Evolutionary conservation across 2,113 vertebrate species (phyloP).

Genomic region (Naja naja): DNA sequence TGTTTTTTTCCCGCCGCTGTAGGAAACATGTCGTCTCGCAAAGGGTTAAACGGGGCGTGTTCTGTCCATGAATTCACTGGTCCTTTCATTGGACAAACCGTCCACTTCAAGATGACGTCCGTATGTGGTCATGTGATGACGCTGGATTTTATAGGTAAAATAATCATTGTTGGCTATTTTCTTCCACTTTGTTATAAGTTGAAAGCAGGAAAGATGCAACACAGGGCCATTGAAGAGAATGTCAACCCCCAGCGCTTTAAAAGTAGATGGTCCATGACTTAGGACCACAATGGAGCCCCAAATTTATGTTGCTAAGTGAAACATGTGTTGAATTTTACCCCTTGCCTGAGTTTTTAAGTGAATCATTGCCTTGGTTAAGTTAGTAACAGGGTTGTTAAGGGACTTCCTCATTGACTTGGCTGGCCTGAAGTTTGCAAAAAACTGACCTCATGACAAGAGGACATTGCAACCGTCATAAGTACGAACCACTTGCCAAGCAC

Average conservation of each 20-base stretch:
- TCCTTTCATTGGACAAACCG: constrained; percentile 81
- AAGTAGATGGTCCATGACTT: too few relatives aligned
- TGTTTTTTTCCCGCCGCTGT: neutral
- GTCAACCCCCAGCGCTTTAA: neutral
- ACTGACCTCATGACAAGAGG: too few relatives aligned
- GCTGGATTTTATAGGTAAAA: constrained; percentile 90
- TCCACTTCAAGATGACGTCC: constrained; percentile 93
- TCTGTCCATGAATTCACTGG: constrained; percentile 90
- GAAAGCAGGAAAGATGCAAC: neutral
- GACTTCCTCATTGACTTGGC: too few relatives aligned
- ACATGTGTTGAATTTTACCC: too few relatives aligned
- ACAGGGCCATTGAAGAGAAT: neutral
- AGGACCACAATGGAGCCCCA: too few relatives aligned
- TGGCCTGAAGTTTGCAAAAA: too few relatives aligned
- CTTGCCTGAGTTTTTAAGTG: too few relatives aligned
- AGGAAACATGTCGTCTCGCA: constrained; percentile 87
- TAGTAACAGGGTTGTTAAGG: too few relatives aligned
- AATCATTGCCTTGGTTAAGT: too few relatives aligned
- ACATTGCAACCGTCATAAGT: too few relatives aligned
- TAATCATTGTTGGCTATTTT: neutral
- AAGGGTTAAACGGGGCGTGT: constrained; percentile 89
- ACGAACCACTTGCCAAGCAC: too few relatives aligned
- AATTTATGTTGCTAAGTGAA: too few relatives aligned
- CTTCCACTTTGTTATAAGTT: neutral
- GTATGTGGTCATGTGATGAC: constrained; percentile 98